Evolutionary conservation across 92 coral and sea anemone species (phyloP).

Genomic region (Galaxea fascicularis): DNA sequence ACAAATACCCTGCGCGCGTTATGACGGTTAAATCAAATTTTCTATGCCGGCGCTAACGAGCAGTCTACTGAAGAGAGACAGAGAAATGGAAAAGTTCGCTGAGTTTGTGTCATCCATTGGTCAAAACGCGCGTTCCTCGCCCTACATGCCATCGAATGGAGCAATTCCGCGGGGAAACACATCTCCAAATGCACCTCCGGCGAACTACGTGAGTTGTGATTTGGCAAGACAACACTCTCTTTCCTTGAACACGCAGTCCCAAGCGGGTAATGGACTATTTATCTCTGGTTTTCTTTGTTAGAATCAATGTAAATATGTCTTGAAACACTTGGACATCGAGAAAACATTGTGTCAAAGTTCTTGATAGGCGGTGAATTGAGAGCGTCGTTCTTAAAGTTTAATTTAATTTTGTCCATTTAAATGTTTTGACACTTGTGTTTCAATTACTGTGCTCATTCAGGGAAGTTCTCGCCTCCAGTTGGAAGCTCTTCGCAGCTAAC

Average conservation of each 20-base stretch:
- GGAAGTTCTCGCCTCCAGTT: conserved; percentile 63
- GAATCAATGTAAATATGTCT: conserved; percentile 3
- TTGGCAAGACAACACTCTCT: conserved; percentile 47
- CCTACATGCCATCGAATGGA: conserved; percentile 58
- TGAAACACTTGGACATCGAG: conserved; percentile 29
- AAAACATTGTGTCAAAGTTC: conserved; percentile 31
- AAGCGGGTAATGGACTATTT: conserved; percentile 57
- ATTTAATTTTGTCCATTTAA: conserved; percentile 56
- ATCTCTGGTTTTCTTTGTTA: neutral
- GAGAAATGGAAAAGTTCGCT: conserved; percentile 90
- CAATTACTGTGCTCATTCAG: conserved; percentile 36
- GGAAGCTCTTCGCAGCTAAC: conserved; percentile 67
- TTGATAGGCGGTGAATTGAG: conserved; percentile 57
- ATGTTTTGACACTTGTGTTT: conserved; percentile 53
- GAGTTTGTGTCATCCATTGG: conserved; percentile 89
- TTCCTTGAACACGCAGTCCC: conserved; percentile 52
- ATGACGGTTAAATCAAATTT: conserved; percentile 52
- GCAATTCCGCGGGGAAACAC: conserved; percentile 62
- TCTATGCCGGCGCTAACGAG: conserved; percentile 31
- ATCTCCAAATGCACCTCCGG: conserved; percentile 51
- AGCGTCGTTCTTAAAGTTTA: conserved; percentile 46
- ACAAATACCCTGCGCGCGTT: conserved; percentile 58
- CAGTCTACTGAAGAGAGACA: conserved; percentile 33
- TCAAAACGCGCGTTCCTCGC: conserved; percentile 61
- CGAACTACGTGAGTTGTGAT: conserved; percentile 62